Evolutionary conservation across 2,888 invertebrate genomes (phyloP).

Genomic region (Girardia tigrina): DNA sequence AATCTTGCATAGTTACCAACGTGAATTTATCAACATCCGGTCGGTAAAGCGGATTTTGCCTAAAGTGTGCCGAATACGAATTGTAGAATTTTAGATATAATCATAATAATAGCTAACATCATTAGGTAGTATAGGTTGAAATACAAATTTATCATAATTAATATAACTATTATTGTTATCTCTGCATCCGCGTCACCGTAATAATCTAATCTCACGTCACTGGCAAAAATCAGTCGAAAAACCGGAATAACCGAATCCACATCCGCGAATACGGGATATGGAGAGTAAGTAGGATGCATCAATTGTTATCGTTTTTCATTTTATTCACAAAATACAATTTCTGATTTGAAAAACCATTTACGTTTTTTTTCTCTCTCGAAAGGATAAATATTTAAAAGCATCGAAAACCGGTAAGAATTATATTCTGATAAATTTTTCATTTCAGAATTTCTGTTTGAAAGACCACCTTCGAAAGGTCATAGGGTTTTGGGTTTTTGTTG

Average conservation of each 20-base stretch:
- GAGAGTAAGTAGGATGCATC: constrained; percentile 16
- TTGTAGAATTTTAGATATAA: not conserved
- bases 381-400: no score
- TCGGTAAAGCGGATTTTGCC: not conserved
- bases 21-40: constrained; percentile 15
- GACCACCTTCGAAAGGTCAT: no score
- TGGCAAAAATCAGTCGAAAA: constrained; percentile 20
- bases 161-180: constrained; percentile 23
- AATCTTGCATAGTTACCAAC: constrained; percentile 19
- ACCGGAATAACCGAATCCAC: not conserved
- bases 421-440: no score
- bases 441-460: no score
- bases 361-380: no score
- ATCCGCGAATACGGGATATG: constrained; percentile 23
- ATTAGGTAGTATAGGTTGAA: not conserved
- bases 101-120: not conserved
- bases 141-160: constrained; percentile 6
- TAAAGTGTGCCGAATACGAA: not conserved
- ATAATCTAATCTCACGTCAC: not conserved
- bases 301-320: not conserved
- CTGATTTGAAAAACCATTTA: no score
- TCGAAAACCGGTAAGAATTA: no score
- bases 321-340: no score
- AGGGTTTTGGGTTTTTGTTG: no score
- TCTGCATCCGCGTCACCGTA: constrained; percentile 16